A percentile compares a stretch with the other conserved stretches of the same genome.
Conservation (phyloP, 2,888 invertebrate species). For the Microctonus aethiopoides region DNA sequence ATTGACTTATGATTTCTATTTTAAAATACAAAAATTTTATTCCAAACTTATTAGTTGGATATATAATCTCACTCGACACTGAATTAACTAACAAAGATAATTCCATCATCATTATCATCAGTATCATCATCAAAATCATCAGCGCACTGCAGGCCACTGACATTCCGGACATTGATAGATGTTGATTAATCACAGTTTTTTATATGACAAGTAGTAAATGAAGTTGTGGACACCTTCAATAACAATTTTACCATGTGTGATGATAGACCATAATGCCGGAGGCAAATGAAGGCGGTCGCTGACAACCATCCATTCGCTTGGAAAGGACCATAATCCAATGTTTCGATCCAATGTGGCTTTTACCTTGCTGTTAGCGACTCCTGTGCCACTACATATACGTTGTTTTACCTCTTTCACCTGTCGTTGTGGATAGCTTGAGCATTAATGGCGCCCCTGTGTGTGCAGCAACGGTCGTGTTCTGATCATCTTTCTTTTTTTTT, state of each 20-base stretch:
- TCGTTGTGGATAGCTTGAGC: constrained; percentile 44
- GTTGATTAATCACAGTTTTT: constrained; percentile 45
- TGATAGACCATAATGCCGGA: constrained; percentile 13
- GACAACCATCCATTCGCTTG: constrained; percentile 39
- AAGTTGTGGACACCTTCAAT: constrained; percentile 11
- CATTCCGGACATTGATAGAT: constrained; percentile 39
- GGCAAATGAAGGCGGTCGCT: constrained; percentile 40
- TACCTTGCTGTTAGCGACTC: background rate
- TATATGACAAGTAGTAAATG: constrained; percentile 30
- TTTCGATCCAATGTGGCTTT: constrained; percentile 29
- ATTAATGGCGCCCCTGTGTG: constrained; percentile 44
- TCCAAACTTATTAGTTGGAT: background rate
- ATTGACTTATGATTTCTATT: background rate
- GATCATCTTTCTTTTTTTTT: constrained; percentile 29
- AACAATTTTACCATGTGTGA: background rate
- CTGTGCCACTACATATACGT: background rate
- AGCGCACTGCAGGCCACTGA: constrained; percentile 37
- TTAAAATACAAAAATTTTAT: background rate
- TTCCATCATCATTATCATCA: constrained; percentile 24
- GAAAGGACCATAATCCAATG: constrained; percentile 45
- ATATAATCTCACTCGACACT: background rate
- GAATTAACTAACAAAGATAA: background rate
- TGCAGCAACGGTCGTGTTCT: constrained; percentile 32
- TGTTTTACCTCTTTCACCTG: constrained; percentile 40
- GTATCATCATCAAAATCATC: background rate